phyloP scores from a whole-genome alignment of 2,113 vertebrate genomes.

The Mormoops blainvillei region DNA sequence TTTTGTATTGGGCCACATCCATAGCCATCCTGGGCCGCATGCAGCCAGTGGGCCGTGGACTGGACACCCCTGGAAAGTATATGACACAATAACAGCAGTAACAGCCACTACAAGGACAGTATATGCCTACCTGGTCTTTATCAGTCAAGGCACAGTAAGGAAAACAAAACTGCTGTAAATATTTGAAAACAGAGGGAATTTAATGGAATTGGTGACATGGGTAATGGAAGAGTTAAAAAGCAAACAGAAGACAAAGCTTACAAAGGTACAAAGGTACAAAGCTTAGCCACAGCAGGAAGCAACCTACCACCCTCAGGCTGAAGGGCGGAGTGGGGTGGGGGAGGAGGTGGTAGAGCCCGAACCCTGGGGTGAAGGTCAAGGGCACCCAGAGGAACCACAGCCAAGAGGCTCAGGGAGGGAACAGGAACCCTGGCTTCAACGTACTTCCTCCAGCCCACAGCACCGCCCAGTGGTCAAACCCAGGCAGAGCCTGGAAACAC shows the following conservation, averaged over 20 bases:
- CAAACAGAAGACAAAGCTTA: background rate
- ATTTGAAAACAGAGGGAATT: background rate
- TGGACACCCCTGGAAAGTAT: no score
- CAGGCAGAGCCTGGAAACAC: background rate
- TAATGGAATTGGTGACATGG: background rate
- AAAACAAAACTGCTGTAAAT: background rate
- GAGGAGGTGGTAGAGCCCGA: background rate
- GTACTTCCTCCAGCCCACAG: background rate
- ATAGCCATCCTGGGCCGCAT: no score
- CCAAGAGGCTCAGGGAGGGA: background rate
- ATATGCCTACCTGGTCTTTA: background rate
- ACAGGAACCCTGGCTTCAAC: background rate
- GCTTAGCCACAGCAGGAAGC: background rate
- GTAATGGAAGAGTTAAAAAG: background rate
- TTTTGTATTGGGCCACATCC: no score
- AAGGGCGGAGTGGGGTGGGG: background rate
- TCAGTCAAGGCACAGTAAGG: background rate
- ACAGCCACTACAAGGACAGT: background rate
- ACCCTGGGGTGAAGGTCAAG: background rate
- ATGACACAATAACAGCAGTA: background rate
- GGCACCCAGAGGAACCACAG: background rate
- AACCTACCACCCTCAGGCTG: background rate
- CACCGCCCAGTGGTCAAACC: background rate
- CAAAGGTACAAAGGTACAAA: no score
- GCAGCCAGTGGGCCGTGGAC: no score